A percentile compares a stretch with the other conserved stretches of the same genome.
These are phyloP conservation scores for Hyperoplus immaculatus DNA, from an alignment of 2,797 vertebrate species.

Conservation along the genomic window DNA sequence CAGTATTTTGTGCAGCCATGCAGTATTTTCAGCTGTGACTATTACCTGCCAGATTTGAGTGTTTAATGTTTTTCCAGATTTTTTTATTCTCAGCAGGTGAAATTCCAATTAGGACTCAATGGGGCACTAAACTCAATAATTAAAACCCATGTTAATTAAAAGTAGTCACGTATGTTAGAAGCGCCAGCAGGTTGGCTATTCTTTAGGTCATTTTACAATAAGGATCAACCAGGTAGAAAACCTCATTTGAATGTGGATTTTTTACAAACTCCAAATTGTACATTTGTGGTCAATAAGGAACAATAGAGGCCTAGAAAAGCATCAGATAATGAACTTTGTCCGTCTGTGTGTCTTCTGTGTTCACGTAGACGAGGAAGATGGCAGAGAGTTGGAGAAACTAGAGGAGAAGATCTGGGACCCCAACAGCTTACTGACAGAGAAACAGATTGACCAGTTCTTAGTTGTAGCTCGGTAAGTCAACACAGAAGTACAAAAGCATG, in stretches of 20 bases:
- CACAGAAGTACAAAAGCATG: neutral
- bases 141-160: slow-evolving; percentile 65
- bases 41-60: slow-evolving; percentile 40
- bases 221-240: slow-evolving; percentile 11
- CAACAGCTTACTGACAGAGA: slow-evolving; percentile 92
- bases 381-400: slow-evolving; percentile 92
- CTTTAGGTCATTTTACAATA: slow-evolving; percentile 15
- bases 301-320: neutral
- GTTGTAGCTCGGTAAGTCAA: slow-evolving; percentile 95
- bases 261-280: neutral
- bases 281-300: neutral
- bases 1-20: slow-evolving; percentile 27
- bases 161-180: slow-evolving; percentile 52
- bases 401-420: slow-evolving; percentile 98
- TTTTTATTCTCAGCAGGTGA: slow-evolving; percentile 64
- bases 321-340: neutral
- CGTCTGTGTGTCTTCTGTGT: slow-evolving; percentile 39
- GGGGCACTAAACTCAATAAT: slow-evolving; percentile 59
- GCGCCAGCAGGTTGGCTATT: slow-evolving; percentile 31
- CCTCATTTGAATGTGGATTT: slow-evolving; percentile 2
- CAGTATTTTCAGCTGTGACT: slow-evolving; percentile 36
- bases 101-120: slow-evolving; percentile 55
- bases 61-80: slow-evolving; percentile 45
- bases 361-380: slow-evolving; percentile 90
- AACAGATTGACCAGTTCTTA: slow-evolving; percentile 98